Evolutionary conservation across 2,113 vertebrate genomes (phyloP), one percentile per base, ranked within the genome.

Genomic region (Sarotherodon lohbergeri): DNA sequence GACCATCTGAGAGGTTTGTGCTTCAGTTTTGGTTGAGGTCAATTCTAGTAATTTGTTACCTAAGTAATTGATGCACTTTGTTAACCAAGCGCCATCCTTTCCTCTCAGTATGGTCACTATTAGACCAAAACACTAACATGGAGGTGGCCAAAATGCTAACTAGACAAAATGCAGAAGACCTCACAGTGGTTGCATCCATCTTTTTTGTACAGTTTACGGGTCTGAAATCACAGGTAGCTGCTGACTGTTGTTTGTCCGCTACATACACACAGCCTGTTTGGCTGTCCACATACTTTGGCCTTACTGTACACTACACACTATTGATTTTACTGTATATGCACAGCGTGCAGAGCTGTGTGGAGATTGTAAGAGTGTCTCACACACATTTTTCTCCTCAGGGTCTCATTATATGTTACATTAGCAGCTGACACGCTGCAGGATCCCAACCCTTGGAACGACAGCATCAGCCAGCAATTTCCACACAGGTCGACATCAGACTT

Each of bases 371-470:
- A 17, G 22, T 16, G 22, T 10, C 32, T 24, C 76, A 73, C 46
- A 68, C 32, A 86, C 50, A 80, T 39, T 17, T 87, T 80, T 85
- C 56, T 86, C 88, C 83, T 89, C n/a, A 52, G 89, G 83, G 89
- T 84, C 86, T 92, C 88, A 80, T 94, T 90, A 90, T 89, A 73
- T 34, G 2, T 71, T 55, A 80, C 80, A 82, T 90, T 90, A 94
- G 85, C 39, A 63, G 66, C 82, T 89, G 91, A 92, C 80, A 92
- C 57, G 48, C 34, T 84, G 71, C 78, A 71, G 73, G 54, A 89
- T 79, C 73, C 55, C 82, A 90, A 59, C 59, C 34, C 32, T 83
- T 68, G 43, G 83, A 91, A 52, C 81, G 56, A 43, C 63, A 34
- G 61, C 17, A 59, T 88, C 90, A 82, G 71, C 90, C 80, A 71